A percentile compares a stretch with the other conserved stretches of the same genome.
phyloP scores from a whole-genome alignment of 2,797 vertebrate genomes.

The Hippopotamyrus pictus region DNA sequence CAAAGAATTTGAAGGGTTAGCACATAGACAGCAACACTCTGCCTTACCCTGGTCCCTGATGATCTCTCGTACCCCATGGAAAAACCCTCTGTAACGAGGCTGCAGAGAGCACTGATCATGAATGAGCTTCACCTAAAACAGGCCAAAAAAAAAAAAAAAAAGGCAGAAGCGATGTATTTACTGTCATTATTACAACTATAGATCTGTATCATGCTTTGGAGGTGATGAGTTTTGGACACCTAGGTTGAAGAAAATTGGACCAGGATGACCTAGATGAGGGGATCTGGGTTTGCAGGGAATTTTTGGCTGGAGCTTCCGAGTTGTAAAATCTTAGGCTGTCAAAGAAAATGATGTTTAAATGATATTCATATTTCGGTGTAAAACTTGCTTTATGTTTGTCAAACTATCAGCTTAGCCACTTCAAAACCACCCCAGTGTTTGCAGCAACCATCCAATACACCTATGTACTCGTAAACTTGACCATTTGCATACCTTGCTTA shows the following conservation, averaged over 20 bases:
- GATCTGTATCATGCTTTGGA: neutral
- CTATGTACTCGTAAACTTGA: neutral
- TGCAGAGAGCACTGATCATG: constrained; percentile 71
- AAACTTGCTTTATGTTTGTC: neutral
- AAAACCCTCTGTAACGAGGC: constrained; percentile 72
- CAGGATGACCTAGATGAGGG: neutral
- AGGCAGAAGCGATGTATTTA: neutral
- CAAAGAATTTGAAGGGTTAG: neutral
- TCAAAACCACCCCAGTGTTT: neutral
- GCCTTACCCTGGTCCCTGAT: constrained; percentile 69
- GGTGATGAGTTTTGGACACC: neutral
- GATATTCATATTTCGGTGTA: neutral
- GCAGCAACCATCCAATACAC: neutral
- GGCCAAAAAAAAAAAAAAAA: neutral
- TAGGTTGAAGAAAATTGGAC: neutral
- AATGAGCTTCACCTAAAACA: constrained; percentile 71
- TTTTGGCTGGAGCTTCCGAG: neutral
- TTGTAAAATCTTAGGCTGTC: neutral
- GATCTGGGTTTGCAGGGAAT: neutral
- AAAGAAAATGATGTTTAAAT: neutral
- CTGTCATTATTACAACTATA: neutral
- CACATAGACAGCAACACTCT: neutral
- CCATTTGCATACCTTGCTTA: neutral
- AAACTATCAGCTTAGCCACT: neutral
- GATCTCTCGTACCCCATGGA: constrained; percentile 72